Evolutionary conservation across 2,797 vertebrate species (phyloP), one percentile per base, ranked within the genome.

Genomic region (Microctenopoma lineatum): DNA sequence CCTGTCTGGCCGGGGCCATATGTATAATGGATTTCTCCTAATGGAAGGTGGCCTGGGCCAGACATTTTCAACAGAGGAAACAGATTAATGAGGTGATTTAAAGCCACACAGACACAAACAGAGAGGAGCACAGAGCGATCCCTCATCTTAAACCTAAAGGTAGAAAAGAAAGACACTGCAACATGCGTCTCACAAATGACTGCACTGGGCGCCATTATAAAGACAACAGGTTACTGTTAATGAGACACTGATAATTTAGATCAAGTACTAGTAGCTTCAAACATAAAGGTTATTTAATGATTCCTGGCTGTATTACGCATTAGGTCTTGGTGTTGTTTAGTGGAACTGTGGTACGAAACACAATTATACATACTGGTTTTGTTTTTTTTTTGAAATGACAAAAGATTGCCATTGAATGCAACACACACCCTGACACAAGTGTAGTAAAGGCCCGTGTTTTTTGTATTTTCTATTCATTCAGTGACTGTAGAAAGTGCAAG

Each of bases 11-110:
- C 39, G 39, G 15, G 41, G 44, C 70, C 48, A n/a, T 15, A 44
- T 53, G 70, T 74, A 80, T 81, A 86, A 90, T 92, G 80, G 79
- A 87, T 91, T 88, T 79, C 66, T 80, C 59, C 83, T 88, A 86
- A 90, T 79, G 77, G 79, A 76, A 59, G 32, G 58, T 36, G 63
- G 74, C 69, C 70, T 77, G 61, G 48, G 74, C 69, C 66, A 75
- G 80, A 85, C 63, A 65, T 84, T 74, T 87, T 83, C 78, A 84
- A 66, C 63, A 69, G 63, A 76, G 80, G 59, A 83, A 83, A 58
- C 57, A 67, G 80, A 91, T 87, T 87, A 86, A 86, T 85, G 84
- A 85, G 83, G 73, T 70, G 81, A 84, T 87, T 75, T 87, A 79
- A 72, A 84, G 73, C 47, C 67, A 66, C 38, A 42, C 2, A 10